Evolutionary conservation across 1,140 invertebrate genomes (phyloP).

Genomic region (Chrysoperla carnea): DNA sequence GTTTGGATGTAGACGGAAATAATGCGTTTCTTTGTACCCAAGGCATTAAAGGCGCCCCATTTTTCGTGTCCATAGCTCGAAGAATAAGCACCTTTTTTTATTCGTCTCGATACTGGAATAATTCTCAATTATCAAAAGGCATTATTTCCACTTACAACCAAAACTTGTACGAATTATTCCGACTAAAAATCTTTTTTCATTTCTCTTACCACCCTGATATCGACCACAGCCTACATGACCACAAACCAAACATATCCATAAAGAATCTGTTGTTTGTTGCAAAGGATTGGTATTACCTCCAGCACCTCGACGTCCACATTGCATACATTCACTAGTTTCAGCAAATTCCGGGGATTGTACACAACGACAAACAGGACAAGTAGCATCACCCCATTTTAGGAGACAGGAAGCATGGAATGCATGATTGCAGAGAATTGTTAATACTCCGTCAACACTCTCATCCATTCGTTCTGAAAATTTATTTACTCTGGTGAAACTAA

Average conservation of each 20-base stretch:
- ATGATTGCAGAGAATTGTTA: constrained; percentile 97
- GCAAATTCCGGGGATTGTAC: constrained; percentile 79
- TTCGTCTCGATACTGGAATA: too few relatives aligned
- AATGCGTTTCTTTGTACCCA: too few relatives aligned
- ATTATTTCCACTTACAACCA: too few relatives aligned
- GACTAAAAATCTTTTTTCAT: too few relatives aligned
- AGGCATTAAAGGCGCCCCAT: too few relatives aligned
- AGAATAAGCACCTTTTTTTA: too few relatives aligned
- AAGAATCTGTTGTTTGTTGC: constrained; percentile 39
- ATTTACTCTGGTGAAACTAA: too few relatives aligned
- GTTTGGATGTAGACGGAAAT: too few relatives aligned
- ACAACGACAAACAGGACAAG: constrained; percentile 56
- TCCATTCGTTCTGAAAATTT: constrained; percentile 85
- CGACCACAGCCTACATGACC: constrained; percentile 91
- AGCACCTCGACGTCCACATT: constrained; percentile 13
- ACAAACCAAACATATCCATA: constrained; percentile 99
- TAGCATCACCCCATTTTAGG: constrained; percentile 91
- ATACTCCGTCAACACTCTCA: constrained; percentile 90
- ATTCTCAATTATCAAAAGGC: too few relatives aligned
- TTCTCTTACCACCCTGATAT: constrained; percentile 19
- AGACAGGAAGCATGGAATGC: constrained; percentile 92
- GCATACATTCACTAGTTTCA: constrained; percentile 17
- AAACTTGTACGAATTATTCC: too few relatives aligned
- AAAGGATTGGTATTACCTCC: constrained; percentile 4
- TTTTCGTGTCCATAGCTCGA: too few relatives aligned